Percentiles rank a stretch among this genome's conserved stretches.
Conservation (phyloP, 2,797 vertebrate species). For the Tolypeutes matacus region DNA sequence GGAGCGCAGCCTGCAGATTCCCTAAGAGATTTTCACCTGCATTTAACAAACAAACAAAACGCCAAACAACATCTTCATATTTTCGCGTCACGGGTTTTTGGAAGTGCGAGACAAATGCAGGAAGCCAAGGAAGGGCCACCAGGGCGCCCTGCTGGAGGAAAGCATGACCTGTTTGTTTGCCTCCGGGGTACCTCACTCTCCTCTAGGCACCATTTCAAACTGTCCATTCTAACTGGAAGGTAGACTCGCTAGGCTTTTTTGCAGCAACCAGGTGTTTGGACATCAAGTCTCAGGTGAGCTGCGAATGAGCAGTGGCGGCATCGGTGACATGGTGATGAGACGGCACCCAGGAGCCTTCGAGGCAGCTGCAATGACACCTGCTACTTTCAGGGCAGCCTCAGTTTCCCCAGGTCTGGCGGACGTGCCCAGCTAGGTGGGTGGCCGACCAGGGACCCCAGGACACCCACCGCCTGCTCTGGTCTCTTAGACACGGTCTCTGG, state of each 20-base stretch:
- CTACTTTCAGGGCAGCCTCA: too few relatives aligned
- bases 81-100: too few relatives aligned
- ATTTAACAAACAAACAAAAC: background rate
- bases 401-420: background rate
- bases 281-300: background rate
- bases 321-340: fast-evolving
- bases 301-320: too few relatives aligned
- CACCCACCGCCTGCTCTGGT: background rate
- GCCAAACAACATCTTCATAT: fast-evolving
- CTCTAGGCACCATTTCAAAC: background rate
- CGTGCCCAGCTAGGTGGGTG: fast-evolving
- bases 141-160: fast-evolving
- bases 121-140: fast-evolving
- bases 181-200: too few relatives aligned
- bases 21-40: background rate
- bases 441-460: too few relatives aligned
- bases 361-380: background rate
- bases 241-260: fast-evolving
- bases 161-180: fast-evolving
- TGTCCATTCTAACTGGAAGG: fast-evolving
- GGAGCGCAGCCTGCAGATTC: background rate
- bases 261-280: fast-evolving
- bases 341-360: fast-evolving
- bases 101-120: too few relatives aligned
- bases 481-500: too few relatives aligned